A percentile compares a stretch with the other conserved stretches of the same genome.
Conservation (phyloP, 2,888 invertebrate genomes). For the Eupithecia centaureata region DNA sequence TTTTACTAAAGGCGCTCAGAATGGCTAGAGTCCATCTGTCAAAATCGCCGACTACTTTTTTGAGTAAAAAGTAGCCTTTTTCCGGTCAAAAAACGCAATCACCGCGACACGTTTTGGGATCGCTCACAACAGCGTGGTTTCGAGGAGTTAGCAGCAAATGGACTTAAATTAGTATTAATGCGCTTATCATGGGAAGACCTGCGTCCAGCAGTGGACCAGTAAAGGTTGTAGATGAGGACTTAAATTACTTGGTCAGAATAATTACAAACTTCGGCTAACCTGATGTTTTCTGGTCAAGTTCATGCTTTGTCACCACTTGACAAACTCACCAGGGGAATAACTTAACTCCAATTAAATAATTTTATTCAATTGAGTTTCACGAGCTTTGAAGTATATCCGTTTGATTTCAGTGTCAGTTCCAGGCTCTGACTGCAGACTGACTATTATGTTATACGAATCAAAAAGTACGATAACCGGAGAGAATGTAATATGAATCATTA, state of each 20-base stretch:
- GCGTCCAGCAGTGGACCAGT: too few species aligned
- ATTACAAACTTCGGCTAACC: neutral
- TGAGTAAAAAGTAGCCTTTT: slow-evolving; percentile 39
- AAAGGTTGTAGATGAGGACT: too few species aligned
- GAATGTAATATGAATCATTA: too few species aligned
- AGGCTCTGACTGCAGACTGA: too few species aligned
- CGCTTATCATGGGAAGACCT: too few species aligned
- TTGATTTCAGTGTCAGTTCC: neutral
- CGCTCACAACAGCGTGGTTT: slow-evolving; percentile 39
- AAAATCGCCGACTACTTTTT: slow-evolving; percentile 47
- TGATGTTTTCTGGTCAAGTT: neutral
- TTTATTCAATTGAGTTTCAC: too few species aligned
- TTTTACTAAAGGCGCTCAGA: slow-evolving; percentile 29
- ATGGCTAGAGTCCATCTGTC: slow-evolving; percentile 44
- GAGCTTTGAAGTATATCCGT: too few species aligned
- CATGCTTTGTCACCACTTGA: neutral
- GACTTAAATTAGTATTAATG: too few species aligned
- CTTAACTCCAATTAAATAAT: too few species aligned
- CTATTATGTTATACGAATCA: too few species aligned
- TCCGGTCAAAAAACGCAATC: slow-evolving; percentile 46
- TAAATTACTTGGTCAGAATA: too few species aligned
- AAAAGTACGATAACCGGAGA: too few species aligned
- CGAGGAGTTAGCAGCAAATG: neutral
- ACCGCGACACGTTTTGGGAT: slow-evolving; percentile 47
- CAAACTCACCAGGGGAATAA: neutral